Percentiles rank a stretch among this genome's conserved stretches.
These are phyloP conservation scores for Nephrotoma appendiculata DNA, from an alignment of 2,888 invertebrate genomes.

Conservation along the genomic window DNA sequence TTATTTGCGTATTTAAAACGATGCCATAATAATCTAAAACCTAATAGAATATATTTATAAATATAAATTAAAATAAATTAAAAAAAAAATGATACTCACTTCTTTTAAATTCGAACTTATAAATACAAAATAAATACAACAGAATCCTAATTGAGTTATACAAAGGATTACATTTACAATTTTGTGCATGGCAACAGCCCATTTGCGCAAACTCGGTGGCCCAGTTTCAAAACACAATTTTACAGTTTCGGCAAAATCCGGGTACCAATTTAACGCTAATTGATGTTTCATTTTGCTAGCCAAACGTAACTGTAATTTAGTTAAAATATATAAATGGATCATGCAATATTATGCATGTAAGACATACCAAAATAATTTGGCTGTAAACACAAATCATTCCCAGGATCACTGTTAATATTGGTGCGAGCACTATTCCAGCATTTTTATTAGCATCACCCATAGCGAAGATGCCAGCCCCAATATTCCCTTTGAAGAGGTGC, in stretches of 20 bases:
- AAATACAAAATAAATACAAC: slow-evolving; percentile 94
- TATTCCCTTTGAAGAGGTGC: slow-evolving; percentile 88
- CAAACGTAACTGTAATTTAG: slow-evolving; percentile 43
- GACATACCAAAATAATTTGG: slow-evolving; percentile 69
- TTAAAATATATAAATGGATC: slow-evolving; percentile 12
- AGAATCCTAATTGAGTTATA: slow-evolving; percentile 94
- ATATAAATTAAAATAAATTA: neutral
- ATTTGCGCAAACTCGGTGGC: slow-evolving; percentile 44
- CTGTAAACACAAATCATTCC: slow-evolving; percentile 83
- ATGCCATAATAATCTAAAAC: slow-evolving; percentile 49
- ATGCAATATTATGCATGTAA: slow-evolving; percentile 18
- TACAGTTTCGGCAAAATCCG: slow-evolving; percentile 72
- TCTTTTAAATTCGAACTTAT: slow-evolving; percentile 73
- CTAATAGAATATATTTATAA: slow-evolving; percentile 32
- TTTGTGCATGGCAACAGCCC: slow-evolving; percentile 48
- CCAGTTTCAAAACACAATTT: slow-evolving; percentile 67
- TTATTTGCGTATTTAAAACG: slow-evolving; percentile 46
- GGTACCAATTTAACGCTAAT: slow-evolving; percentile 39
- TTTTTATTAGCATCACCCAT: slow-evolving; percentile 91
- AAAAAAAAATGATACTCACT: slow-evolving; percentile 36
- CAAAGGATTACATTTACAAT: slow-evolving; percentile 77
- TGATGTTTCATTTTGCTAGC: slow-evolving; percentile 50
- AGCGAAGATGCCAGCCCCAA: slow-evolving; percentile 91
- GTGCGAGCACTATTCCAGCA: slow-evolving; percentile 74
- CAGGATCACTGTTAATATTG: slow-evolving; percentile 60